These are phyloP conservation scores for Dipus sagitta DNA, from an alignment of 2,797 vertebrate species.

Conservation along the genomic window DNA sequence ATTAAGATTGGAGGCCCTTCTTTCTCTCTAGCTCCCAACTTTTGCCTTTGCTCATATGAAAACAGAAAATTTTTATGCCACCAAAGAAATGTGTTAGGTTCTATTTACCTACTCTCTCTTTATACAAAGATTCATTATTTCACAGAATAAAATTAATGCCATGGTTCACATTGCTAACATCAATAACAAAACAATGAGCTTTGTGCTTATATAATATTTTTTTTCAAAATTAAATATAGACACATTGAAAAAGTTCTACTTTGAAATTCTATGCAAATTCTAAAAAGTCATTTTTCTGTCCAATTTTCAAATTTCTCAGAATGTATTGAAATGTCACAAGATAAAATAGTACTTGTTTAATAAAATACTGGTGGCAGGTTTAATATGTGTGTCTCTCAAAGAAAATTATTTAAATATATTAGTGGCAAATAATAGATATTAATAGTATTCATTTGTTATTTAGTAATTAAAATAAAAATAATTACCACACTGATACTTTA, in stretches of 20 bases:
- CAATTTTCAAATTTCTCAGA: constrained; percentile 39
- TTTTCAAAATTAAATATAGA: background rate
- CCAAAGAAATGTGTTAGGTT: background rate
- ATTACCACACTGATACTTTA: constrained; percentile 93
- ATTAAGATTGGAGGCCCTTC: background rate
- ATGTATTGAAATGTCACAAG: constrained; percentile 36
- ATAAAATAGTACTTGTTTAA: constrained; percentile 35
- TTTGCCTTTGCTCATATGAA: background rate
- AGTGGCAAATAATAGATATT: background rate
- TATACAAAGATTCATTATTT: constrained; percentile 2
- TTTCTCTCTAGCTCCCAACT: background rate
- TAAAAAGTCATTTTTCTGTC: constrained; percentile 15
- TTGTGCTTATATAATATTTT: background rate
- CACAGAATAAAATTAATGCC: constrained; percentile 22
- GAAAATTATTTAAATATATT: constrained; percentile 1
- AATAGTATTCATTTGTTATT: constrained; percentile 30
- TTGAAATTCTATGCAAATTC: background rate
- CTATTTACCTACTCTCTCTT: constrained; percentile 1
- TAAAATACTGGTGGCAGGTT: background rate
- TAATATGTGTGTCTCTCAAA: constrained; percentile 7
- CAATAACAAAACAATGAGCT: background rate
- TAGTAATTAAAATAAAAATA: constrained; percentile 66
- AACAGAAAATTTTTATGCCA: background rate
- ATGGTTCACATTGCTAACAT: constrained; percentile 6
- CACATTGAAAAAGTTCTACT: background rate